These are phyloP conservation scores for Pogonocherus hispidulus DNA, from an alignment of 2,888 invertebrate genomes.

Conservation along the genomic window DNA sequence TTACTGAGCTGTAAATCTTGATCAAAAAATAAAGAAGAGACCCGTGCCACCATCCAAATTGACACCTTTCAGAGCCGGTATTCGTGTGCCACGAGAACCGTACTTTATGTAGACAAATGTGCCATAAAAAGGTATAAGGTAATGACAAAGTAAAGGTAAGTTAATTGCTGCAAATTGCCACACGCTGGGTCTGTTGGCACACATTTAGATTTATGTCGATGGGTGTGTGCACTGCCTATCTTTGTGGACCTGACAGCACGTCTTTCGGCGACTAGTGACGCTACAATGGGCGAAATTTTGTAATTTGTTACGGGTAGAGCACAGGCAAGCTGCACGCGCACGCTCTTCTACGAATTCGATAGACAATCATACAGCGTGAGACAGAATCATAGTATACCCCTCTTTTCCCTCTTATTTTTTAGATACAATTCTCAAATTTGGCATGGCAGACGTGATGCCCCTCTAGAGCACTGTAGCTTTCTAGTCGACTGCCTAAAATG, in stretches of 20 bases:
- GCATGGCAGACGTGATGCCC: too few relatives aligned
- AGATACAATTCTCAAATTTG: too few relatives aligned
- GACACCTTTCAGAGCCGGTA: conserved; percentile 34
- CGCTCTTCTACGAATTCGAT: too few relatives aligned
- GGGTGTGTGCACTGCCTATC: conserved; percentile 48
- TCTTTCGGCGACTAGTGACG: conserved; percentile 19
- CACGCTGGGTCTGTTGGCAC: conserved; percentile 52
- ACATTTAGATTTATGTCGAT: conserved; percentile 53
- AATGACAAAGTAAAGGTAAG: conserved; percentile 33
- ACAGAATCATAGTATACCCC: too few relatives aligned
- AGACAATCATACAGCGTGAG: too few relatives aligned
- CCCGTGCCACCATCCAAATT: conserved; percentile 19
- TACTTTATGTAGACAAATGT: conserved; percentile 11
- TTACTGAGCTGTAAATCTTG: conserved; percentile 21
- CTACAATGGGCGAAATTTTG: conserved; percentile 14
- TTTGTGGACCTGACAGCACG: conserved; percentile 44
- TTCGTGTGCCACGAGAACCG: conserved; percentile 24
- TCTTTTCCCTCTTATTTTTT: too few relatives aligned
- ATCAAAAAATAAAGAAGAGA: conserved; percentile 6
- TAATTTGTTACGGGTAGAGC: conserved; percentile 28
- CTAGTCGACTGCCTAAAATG: too few relatives aligned
- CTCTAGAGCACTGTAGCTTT: too few relatives aligned
- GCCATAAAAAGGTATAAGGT: conserved; percentile 32
- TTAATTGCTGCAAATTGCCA: conserved; percentile 45
- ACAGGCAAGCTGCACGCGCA: too few relatives aligned